These are phyloP conservation scores for Heliconius hortense DNA, from an alignment of 2,888 invertebrate genomes.

Conservation along the genomic window DNA sequence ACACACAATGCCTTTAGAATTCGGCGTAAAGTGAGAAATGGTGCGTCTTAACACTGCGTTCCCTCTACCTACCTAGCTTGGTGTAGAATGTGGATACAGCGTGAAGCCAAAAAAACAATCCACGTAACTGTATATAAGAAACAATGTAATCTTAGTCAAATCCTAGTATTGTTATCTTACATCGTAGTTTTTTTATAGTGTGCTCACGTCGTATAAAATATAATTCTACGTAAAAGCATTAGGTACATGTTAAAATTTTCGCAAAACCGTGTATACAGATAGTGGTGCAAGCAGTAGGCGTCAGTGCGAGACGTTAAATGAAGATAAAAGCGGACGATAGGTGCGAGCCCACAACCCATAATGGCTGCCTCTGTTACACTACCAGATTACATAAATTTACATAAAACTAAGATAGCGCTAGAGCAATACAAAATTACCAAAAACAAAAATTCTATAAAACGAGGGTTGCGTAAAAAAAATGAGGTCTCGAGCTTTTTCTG, in stretches of 20 bases:
- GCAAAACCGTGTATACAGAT: slow-evolving; percentile 57
- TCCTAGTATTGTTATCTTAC: slow-evolving; percentile 1
- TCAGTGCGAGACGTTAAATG: slow-evolving; percentile 61
- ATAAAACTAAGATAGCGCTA: slow-evolving; percentile 22
- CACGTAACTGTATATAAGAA: not conserved
- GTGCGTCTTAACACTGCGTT: too few species aligned
- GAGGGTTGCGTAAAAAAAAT: too few species aligned
- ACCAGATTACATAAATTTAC: slow-evolving; percentile 25
- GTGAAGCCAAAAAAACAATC: not conserved
- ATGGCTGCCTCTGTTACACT: slow-evolving; percentile 29
- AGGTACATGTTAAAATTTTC: slow-evolving; percentile 48
- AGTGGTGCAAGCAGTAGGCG: slow-evolving; percentile 65
- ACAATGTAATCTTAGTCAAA: not conserved
- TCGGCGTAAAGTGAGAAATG: too few species aligned
- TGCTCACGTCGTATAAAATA: not conserved
- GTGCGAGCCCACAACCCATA: slow-evolving; percentile 35
- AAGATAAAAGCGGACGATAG: slow-evolving; percentile 60
- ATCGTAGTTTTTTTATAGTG: slow-evolving; percentile 4
- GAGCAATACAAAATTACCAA: slow-evolving; percentile 7
- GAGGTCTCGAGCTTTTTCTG: too few species aligned
- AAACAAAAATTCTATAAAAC: not conserved
- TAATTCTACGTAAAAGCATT: not conserved
- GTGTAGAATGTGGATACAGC: too few species aligned
- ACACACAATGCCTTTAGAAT: too few species aligned
- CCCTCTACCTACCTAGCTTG: too few species aligned